Conservation (phyloP, 1,140 invertebrate species). For the Aphaenogaster floridana region DNA sequence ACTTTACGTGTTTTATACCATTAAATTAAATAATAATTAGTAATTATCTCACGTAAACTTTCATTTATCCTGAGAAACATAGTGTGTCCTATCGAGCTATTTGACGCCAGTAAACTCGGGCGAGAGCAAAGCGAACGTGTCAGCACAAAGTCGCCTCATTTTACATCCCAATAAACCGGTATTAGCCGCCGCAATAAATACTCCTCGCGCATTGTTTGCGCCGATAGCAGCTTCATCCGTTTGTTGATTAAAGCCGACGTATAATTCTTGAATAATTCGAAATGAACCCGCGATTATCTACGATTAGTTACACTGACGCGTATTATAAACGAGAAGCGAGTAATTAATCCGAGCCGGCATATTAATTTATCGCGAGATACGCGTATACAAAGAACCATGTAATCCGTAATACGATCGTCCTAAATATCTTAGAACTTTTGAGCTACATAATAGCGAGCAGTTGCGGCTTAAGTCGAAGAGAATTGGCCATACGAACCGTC, state of each 20-base stretch:
- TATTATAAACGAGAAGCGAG: slow-evolving; percentile 1
- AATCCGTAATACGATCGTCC: slow-evolving; percentile 31
- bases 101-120: slow-evolving; percentile 48
- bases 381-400: slow-evolving; percentile 5
- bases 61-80: not conserved
- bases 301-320: slow-evolving; percentile 50
- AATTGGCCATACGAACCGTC: slow-evolving; percentile 1
- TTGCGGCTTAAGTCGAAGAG: slow-evolving; percentile 20
- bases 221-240: slow-evolving; percentile 69
- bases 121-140: slow-evolving; percentile 74
- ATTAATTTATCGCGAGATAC: slow-evolving; percentile 45
- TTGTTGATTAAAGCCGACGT: slow-evolving; percentile 76
- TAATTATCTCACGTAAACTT: not conserved
- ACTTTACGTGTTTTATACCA: not conserved
- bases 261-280: slow-evolving; percentile 59
- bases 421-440: slow-evolving; percentile 12
- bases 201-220: slow-evolving; percentile 75
- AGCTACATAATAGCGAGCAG: slow-evolving; percentile 5
- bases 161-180: slow-evolving; percentile 82
- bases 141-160: slow-evolving; percentile 79
- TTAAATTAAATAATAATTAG: slow-evolving; percentile 30
- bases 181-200: slow-evolving; percentile 82
- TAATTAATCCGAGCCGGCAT: slow-evolving; percentile 33
- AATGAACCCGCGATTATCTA: slow-evolving; percentile 49
- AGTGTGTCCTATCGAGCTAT: slow-evolving; percentile 60